These are phyloP conservation scores for Nysson spinosus DNA, from an alignment of 2,888 invertebrate genomes.

Conservation along the genomic window DNA sequence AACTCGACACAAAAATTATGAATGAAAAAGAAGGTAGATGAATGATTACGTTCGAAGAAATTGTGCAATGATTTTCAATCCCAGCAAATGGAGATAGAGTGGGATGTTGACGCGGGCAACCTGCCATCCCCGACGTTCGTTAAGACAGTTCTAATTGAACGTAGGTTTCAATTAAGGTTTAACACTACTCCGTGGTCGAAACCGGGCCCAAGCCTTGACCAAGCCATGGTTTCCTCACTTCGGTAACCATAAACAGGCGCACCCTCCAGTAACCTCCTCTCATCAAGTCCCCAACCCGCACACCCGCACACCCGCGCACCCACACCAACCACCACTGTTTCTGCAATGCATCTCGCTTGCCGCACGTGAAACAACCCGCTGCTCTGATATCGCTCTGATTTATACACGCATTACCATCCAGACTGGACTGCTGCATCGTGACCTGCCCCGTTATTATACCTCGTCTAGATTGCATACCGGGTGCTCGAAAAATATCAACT, in stretches of 20 bases:
- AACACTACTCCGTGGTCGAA: constrained; percentile 35
- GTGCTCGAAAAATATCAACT: constrained; percentile 19
- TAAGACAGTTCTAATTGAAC: constrained; percentile 53
- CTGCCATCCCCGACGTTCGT: constrained; percentile 16
- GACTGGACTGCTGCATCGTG: constrained; percentile 48
- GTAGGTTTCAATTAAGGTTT: constrained; percentile 54
- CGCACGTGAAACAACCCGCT: constrained; percentile 54
- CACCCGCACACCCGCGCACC: constrained; percentile 1
- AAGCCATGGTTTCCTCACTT: constrained; percentile 41
- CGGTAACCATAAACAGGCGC: constrained; percentile 49
- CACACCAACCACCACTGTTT: constrained; percentile 8
- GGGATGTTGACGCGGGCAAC: background rate
- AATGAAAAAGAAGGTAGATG: no score
- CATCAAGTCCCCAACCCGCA: background rate
- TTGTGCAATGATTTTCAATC: background rate
- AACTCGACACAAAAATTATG: no score
- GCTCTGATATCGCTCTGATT: constrained; percentile 63
- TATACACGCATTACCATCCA: constrained; percentile 63
- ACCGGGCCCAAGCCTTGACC: constrained; percentile 19
- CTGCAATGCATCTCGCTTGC: constrained; percentile 58
- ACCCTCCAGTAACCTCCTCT: constrained; percentile 16
- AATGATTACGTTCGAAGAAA: background rate
- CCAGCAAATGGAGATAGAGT: no score
- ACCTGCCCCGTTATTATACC: constrained; percentile 49
- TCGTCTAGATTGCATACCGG: constrained; percentile 13